Percentiles rank a stretch among this genome's conserved stretches.
These are phyloP conservation scores for Liparis tanakae DNA, from an alignment of 2,797 vertebrate species.

Conservation along the genomic window DNA sequence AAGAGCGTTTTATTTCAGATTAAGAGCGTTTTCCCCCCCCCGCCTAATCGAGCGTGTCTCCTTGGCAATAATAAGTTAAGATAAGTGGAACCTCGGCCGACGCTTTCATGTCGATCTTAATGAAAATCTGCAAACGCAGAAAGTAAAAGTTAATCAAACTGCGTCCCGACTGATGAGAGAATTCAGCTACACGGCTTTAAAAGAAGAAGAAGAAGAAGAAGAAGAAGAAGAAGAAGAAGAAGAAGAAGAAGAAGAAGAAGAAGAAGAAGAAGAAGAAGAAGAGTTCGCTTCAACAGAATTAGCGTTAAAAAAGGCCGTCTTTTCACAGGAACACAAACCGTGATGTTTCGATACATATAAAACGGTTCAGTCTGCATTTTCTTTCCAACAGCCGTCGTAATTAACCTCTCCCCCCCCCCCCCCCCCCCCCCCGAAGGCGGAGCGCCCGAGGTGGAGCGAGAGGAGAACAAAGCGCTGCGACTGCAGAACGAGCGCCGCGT, in stretches of 20 bases:
- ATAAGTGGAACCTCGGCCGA: constrained; percentile 70
- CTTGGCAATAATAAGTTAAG: constrained; percentile 71
- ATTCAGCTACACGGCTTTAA: constrained; percentile 47
- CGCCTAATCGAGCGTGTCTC: constrained; percentile 67
- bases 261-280: constrained; percentile 15
- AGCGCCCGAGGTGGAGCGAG: constrained; percentile 76
- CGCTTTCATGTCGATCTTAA: constrained; percentile 80
- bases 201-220: constrained; percentile 10
- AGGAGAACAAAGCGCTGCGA: constrained; percentile 56
- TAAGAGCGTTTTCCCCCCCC: constrained; percentile 42
- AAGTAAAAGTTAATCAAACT: constrained; percentile 80
- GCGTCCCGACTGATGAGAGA: constrained; percentile 58
- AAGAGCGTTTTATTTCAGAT: no score
- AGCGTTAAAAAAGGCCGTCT: constrained; percentile 26
- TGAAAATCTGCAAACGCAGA: constrained; percentile 82
- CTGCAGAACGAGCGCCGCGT: constrained; percentile 70
- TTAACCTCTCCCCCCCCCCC: constrained; percentile 75
- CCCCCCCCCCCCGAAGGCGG: constrained; percentile 67
- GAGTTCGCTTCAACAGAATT: constrained; percentile 19
- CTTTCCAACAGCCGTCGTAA: constrained; percentile 69
- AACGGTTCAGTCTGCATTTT: constrained; percentile 60
- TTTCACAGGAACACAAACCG: constrained; percentile 42
- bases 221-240: not conserved
- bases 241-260: not conserved
- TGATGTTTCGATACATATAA: constrained; percentile 50